Evolutionary conservation across 2,888 invertebrate genomes (phyloP), one percentile per base, ranked within the genome.

Genomic region (Theristus sp.): DNA sequence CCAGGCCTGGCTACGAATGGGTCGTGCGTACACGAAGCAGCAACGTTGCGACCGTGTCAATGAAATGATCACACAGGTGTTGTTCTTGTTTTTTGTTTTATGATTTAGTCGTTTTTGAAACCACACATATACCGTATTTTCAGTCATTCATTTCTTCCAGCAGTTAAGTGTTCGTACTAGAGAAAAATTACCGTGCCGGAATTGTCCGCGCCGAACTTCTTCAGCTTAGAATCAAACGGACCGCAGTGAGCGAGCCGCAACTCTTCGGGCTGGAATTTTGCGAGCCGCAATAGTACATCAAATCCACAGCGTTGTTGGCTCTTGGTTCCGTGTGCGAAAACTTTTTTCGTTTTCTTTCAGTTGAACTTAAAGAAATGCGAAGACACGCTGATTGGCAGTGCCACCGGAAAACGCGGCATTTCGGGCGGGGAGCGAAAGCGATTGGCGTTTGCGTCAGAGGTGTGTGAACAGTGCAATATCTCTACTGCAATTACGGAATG

Each of bases 381-480:
- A 10, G 79, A 86, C 66, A 84, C 85, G 0, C 79, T 83, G 62
- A 93, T 94, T 61, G 91, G 90, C 0, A 81, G 82, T 0, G 78
- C 82, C 20, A 66, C 66, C 57, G 84, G 84, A 52, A 78, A 80
- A 59, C 88, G 87, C 74, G 85, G 88, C 0, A 78, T 94, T 1
- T 93, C 91, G 0, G 91, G 93, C 0, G 94, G 94, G 0, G 94
- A 94, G 73, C 84, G 85, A 71, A 93, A 93, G 71, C 80, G 93
- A 60, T 77, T 94, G 26, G 85, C 91, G 0, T 91, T 94, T 73
- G 94, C 91, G 2, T 85, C 89, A 0, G 93, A 93, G 80, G 49
- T 49, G n/a, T n/a, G 49, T 49, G 49, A 10, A n/a, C n/a, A 24
- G n/a, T 10, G 13, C 6, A 20, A 49, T n/a, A 49, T n/a, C 6